A percentile compares a stretch with the other conserved stretches of the same genome.
These are phyloP conservation scores for Vombatus ursinus DNA, from an alignment of 2,113 vertebrate species.

Conservation along the genomic window DNA sequence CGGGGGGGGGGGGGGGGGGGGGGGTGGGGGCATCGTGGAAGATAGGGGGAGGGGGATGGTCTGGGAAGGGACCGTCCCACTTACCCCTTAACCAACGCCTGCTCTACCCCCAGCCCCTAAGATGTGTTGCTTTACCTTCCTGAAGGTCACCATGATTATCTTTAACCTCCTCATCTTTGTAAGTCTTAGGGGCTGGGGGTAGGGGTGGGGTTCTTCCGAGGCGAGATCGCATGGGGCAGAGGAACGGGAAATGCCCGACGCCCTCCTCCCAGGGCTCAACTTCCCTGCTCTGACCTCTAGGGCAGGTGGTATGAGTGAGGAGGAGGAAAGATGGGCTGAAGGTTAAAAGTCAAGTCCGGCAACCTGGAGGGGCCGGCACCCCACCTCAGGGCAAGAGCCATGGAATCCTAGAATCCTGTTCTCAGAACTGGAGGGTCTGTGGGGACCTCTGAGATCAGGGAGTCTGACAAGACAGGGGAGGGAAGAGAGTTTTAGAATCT, in stretches of 20 bases:
- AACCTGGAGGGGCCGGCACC: not conserved
- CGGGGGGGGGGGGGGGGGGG: not conserved
- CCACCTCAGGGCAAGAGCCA: not conserved
- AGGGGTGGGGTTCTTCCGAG: not conserved
- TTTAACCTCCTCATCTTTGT: constrained; percentile 94
- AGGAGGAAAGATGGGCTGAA: not conserved
- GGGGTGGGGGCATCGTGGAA: not conserved
- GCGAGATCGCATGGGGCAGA: not conserved
- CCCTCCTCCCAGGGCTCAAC: not conserved
- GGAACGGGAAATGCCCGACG: not conserved
- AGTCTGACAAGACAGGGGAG: not conserved
- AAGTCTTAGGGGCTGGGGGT: constrained; percentile 82
- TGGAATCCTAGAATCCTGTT: not conserved
- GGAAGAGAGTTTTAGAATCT: not conserved
- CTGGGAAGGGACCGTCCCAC: not conserved
- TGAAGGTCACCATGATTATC: constrained; percentile 91
- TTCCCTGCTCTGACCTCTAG: not conserved
- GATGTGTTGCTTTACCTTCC: constrained; percentile 92
- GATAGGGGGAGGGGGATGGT: not conserved
- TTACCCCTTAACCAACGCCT: not conserved
- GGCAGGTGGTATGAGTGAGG: not conserved
- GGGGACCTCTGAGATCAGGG: not conserved
- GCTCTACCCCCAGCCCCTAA: constrained; percentile 79
- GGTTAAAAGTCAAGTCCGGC: not conserved
- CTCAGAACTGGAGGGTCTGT: not conserved